Percentiles rank a stretch among this genome's conserved stretches.
Conservation (phyloP, 2,113 vertebrate species). For the Cyphomyrus discorhynchus region DNA sequence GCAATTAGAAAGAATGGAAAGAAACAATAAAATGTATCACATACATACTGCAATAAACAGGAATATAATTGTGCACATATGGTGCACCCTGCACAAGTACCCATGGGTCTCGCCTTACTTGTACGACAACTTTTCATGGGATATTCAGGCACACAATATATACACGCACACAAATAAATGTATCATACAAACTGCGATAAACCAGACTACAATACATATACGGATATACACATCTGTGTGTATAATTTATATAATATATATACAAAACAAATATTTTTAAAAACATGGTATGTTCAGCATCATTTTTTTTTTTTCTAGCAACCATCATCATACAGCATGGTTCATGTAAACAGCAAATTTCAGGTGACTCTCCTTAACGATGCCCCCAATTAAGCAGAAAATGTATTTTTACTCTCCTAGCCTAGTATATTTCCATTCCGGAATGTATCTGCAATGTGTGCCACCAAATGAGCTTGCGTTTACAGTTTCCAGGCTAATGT, state of each 20-base stretch:
- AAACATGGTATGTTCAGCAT: background rate
- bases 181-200: background rate
- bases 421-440: background rate
- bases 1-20: slow-evolving; percentile 21
- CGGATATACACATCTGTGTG: background rate
- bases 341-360: background rate
- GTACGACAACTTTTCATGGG: background rate
- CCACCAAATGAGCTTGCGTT: background rate
- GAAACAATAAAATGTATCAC: slow-evolving; percentile 24
- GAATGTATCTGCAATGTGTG: background rate
- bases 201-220: background rate
- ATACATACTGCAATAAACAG: slow-evolving; percentile 28
- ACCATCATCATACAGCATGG: background rate
- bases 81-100: background rate
- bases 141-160: background rate
- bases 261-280: background rate
- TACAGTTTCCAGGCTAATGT: background rate
- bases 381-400: background rate
- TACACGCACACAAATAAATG: background rate
- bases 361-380: background rate
- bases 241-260: background rate
- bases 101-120: background rate
- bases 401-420: background rate
- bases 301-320: background rate
- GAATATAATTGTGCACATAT: slow-evolving; percentile 20